phyloP scores from a whole-genome alignment of 2,888 invertebrate genomes.

The Trilocha varians region DNA sequence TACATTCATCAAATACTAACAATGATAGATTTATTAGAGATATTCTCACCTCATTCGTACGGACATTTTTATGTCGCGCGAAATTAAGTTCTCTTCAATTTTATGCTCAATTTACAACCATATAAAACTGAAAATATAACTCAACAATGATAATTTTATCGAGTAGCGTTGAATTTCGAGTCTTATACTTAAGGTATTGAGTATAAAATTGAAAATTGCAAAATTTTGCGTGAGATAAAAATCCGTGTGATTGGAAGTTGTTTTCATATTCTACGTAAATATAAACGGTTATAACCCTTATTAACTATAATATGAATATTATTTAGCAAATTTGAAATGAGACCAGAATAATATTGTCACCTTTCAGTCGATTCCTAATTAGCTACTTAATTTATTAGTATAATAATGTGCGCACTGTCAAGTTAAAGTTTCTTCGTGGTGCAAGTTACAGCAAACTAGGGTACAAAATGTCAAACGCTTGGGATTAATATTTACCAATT shows the following conservation, averaged over 20 bases:
- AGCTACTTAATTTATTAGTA: conserved; percentile 34
- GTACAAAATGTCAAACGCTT: too few species aligned
- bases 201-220: too few species aligned
- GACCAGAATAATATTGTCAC: conserved; percentile 63
- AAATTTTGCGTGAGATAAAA: conserved; percentile 5
- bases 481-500: too few species aligned
- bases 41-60: too few species aligned
- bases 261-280: neutral
- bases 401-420: conserved; percentile 43
- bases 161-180: too few species aligned
- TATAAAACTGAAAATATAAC: too few species aligned
- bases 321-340: conserved; percentile 44
- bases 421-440: conserved; percentile 1
- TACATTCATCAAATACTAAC: conserved; percentile 41
- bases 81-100: too few species aligned
- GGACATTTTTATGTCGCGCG: too few species aligned
- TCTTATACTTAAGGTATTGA: too few species aligned
- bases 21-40: conserved; percentile 33
- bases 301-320: conserved; percentile 25
- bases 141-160: too few species aligned
- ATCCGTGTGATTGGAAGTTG: conserved; percentile 1
- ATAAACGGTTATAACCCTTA: conserved; percentile 31
- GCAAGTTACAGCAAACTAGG: neutral
- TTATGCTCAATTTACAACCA: too few species aligned
- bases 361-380: conserved; percentile 55